Conservation (phyloP, 2,888 invertebrate species). For the Galerucella calmariensis region DNA sequence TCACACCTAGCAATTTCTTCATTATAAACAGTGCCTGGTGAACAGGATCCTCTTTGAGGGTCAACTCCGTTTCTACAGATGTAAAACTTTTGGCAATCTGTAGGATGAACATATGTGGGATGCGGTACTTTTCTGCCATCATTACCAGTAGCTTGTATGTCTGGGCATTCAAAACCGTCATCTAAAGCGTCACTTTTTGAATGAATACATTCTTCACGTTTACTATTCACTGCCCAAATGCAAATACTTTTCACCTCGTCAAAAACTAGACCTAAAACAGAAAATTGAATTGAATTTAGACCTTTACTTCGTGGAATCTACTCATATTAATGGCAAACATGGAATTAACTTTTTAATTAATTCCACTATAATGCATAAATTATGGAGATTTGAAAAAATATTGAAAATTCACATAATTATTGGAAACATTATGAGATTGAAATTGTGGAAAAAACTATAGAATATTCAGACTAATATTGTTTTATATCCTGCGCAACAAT, state of each 20-base stretch:
- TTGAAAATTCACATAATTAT: no score
- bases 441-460: no score
- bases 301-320: no score
- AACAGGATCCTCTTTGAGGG: slow-evolving; percentile 81
- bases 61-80: slow-evolving; percentile 82
- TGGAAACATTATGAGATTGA: no score
- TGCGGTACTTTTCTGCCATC: slow-evolving; percentile 78
- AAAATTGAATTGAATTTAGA: neutral
- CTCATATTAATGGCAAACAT: no score
- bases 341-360: no score
- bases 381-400: no score
- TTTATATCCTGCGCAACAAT: no score
- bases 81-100: slow-evolving; percentile 85
- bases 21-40: slow-evolving; percentile 80
- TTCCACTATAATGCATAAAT: no score
- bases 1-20: slow-evolving; percentile 82
- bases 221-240: slow-evolving; percentile 77
- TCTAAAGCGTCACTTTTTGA: slow-evolving; percentile 73
- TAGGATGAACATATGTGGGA: slow-evolving; percentile 82
- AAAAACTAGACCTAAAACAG: slow-evolving; percentile 72
- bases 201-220: slow-evolving; percentile 67
- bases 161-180: slow-evolving; percentile 83
- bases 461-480: no score
- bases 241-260: slow-evolving; percentile 79
- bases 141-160: slow-evolving; percentile 65